Conservation (phyloP, 2,888 invertebrate species). For the Brachypterus glaber region DNA sequence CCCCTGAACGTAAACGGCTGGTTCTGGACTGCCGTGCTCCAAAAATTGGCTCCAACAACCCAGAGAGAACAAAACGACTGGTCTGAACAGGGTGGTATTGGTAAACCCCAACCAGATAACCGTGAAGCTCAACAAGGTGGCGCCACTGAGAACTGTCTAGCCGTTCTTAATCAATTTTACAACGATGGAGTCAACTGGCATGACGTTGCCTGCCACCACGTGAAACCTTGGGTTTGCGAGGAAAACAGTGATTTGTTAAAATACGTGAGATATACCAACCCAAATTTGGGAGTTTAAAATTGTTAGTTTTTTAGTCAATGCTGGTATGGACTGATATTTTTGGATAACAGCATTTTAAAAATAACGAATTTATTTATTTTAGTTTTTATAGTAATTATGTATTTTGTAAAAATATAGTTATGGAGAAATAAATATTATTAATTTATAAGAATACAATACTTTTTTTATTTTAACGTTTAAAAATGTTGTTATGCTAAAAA, state of each 20-base stretch:
- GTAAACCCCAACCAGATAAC: conserved; percentile 81
- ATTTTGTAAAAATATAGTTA: too few species aligned
- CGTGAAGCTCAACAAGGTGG: conserved; percentile 72
- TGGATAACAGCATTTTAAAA: not conserved
- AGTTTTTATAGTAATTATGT: too few species aligned
- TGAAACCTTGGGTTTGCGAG: conserved; percentile 81
- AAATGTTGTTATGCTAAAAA: too few species aligned
- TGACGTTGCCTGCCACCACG: conserved; percentile 83
- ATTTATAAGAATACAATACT: too few species aligned
- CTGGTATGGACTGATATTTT: conserved; percentile 21
- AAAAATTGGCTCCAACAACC: conserved; percentile 74
- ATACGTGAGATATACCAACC: conserved; percentile 61
- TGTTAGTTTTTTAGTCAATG: conserved; percentile 17
- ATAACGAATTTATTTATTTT: not conserved
- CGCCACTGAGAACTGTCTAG: conserved; percentile 77
- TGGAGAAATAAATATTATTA: too few species aligned
- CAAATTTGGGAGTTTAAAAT: conserved; percentile 59
- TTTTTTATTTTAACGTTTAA: too few species aligned
- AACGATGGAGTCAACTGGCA: conserved; percentile 88
- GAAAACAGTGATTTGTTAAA: conserved; percentile 79
- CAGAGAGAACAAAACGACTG: conserved; percentile 79
- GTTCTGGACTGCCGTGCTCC: conserved; percentile 86
- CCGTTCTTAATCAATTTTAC: conserved; percentile 81
- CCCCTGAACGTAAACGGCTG: conserved; percentile 76
- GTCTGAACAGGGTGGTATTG: conserved; percentile 79